These are phyloP conservation scores for Agrotis ipsilon DNA, from an alignment of 2,888 invertebrate genomes.

Conservation along the genomic window DNA sequence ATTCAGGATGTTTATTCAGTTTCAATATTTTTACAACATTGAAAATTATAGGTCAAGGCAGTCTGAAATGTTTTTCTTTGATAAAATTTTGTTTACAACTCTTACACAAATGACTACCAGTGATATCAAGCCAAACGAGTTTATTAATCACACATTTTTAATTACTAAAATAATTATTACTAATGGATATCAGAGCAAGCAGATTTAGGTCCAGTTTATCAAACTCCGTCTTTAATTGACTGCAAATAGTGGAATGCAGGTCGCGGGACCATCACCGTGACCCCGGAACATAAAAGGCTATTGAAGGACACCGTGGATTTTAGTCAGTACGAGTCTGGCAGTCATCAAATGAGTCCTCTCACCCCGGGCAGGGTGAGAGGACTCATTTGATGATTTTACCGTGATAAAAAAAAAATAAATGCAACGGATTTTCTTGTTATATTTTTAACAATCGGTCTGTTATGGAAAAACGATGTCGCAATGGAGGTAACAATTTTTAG, in stretches of 20 bases:
- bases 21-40: slow-evolving; percentile 14
- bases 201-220: neutral
- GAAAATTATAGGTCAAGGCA: slow-evolving; percentile 31
- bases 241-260: neutral
- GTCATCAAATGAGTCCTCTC: too few relatives aligned
- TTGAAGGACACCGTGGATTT: too few relatives aligned
- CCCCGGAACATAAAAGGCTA: too few relatives aligned
- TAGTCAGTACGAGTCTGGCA: too few relatives aligned
- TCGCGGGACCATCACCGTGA: too few relatives aligned
- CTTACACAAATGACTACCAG: neutral
- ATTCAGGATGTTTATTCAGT: neutral
- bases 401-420: too few relatives aligned
- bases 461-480: too few relatives aligned
- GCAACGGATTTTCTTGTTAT: neutral
- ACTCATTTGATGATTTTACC: too few relatives aligned
- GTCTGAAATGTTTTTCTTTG: slow-evolving; percentile 20
- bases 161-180: slow-evolving; percentile 7
- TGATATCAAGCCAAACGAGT: slow-evolving; percentile 2
- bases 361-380: too few relatives aligned
- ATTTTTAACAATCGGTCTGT: too few relatives aligned
- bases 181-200: neutral
- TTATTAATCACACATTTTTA: slow-evolving; percentile 3
- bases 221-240: neutral
- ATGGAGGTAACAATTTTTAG: too few relatives aligned
- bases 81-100: slow-evolving; percentile 31